Base-by-base conservation (phyloP, 2,888 invertebrate species). In the Melanostoma mellinum region DNA sequence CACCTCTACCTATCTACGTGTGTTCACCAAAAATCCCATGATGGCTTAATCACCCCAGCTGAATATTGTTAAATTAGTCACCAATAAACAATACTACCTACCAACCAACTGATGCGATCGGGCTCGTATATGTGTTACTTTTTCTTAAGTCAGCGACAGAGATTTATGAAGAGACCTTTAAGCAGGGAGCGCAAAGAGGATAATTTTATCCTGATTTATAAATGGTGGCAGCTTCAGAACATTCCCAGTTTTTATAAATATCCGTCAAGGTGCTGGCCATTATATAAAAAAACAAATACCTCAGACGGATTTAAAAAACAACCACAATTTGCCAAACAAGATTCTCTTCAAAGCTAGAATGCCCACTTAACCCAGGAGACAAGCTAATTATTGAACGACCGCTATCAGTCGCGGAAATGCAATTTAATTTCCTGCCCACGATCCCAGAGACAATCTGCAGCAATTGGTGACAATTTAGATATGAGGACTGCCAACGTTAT, bases 401-500 rank as follows among this genome's bases (percentile, higher is more conserved):
- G 5, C 8, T 60, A 80, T 80, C 80, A 75, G 56, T 80, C 2
- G 48, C 71, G 81, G 81, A 81, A 81, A 77, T 68, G 77, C 67
- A 61, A 36, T 72, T 76, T 61, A 81, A 81, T 76, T 76, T 81
- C 67, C 76, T 77, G 67, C 72, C 77, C 77, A 81, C 76, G 60
- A 67, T 9, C 40, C 48, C 8, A 53, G 20, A 44, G 3, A 20
- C 48, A 60, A 73, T 77, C 72, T 67, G 10, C 35, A 3, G 81
- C 77, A 81, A 61, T 77, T 76, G 76, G 67, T 48, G 76, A 77
- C 81, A 81, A 81, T 81, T 76, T 81, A 76, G 81, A 81, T 76
- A 81, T 72, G 72, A 77, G 77, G 20, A 67, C 52, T 77, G 76
- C 76, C 55, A 60, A 55, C 55, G 44, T 67, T 77, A 76, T 76